Conservation (phyloP, 2,888 invertebrate genomes). For the Ormia ochracea region DNA sequence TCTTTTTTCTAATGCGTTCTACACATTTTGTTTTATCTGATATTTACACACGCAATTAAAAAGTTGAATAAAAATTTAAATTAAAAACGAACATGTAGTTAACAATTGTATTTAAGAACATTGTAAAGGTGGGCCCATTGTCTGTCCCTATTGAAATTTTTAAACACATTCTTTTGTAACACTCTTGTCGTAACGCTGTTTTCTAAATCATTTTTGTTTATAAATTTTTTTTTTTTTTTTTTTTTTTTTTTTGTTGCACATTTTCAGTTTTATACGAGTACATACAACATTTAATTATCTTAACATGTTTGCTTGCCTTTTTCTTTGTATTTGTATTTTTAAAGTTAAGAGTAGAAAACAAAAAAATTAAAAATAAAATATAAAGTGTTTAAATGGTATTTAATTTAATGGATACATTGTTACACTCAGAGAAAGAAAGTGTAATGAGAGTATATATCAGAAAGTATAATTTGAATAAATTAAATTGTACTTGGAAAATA, state of each 20-base stretch:
- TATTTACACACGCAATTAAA: conserved; percentile 34
- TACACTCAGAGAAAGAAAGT: neutral
- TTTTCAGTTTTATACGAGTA: too few species aligned
- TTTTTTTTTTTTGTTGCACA: too few species aligned
- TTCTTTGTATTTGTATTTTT: neutral
- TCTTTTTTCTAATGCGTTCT: neutral
- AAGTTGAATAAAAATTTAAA: neutral
- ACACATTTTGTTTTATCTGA: conserved; percentile 13
- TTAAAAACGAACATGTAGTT: neutral
- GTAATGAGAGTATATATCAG: too few species aligned
- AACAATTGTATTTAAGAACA: conserved; percentile 6
- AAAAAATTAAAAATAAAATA: conserved; percentile 20
- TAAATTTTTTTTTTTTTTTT: neutral
- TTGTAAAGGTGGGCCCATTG: conserved; percentile 27
- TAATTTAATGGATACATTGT: neutral
- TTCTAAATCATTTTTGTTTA: conserved; percentile 12
- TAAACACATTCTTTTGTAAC: neutral
- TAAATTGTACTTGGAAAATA: too few species aligned
- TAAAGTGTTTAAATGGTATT: conserved; percentile 29
- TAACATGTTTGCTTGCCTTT: conserved; percentile 24
- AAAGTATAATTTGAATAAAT: neutral
- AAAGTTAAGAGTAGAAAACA: conserved; percentile 3
- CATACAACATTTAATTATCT: conserved; percentile 34
- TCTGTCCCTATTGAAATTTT: neutral
- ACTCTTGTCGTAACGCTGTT: conserved; percentile 2